These are phyloP conservation scores for Serinus canaria DNA, from an alignment of 2,113 vertebrate genomes.

Conservation along the genomic window DNA sequence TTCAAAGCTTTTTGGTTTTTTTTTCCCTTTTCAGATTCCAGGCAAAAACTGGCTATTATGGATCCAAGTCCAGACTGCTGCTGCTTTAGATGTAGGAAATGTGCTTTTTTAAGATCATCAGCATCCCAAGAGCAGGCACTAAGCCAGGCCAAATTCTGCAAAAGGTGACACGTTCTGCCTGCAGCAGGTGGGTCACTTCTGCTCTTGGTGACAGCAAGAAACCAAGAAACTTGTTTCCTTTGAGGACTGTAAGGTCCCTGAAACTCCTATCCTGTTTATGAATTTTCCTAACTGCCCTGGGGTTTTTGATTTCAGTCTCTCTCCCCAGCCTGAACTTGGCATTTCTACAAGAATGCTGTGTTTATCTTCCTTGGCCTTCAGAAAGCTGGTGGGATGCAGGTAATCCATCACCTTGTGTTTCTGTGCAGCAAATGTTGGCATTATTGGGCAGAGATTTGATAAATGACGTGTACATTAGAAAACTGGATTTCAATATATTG, in stretches of 20 bases:
- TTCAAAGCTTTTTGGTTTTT: neutral
- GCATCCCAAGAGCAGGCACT: neutral
- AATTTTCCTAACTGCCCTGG: neutral
- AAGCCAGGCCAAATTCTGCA: neutral
- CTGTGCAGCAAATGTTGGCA: neutral
- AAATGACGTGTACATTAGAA: conserved; percentile 39
- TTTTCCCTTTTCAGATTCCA: neutral
- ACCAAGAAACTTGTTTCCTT: neutral
- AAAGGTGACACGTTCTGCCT: neutral
- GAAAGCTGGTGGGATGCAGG: neutral
- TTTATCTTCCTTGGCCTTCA: conserved; percentile 9
- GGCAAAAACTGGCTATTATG: neutral
- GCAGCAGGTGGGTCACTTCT: neutral
- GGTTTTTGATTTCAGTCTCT: neutral
- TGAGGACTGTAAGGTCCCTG: neutral
- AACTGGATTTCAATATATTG: conserved; percentile 50
- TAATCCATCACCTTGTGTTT: conserved; percentile 34
- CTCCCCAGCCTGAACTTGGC: neutral
- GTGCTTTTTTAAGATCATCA: neutral
- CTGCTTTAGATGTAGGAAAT: neutral
- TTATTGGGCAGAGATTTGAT: conserved; percentile 30
- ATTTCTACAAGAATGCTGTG: neutral
- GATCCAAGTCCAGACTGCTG: neutral
- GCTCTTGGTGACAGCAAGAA: neutral
- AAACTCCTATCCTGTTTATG: neutral